Percentiles rank a stretch among this genome's conserved stretches.
Conservation (phyloP, 2,888 invertebrate species). For the Exocentrus adspersus region DNA sequence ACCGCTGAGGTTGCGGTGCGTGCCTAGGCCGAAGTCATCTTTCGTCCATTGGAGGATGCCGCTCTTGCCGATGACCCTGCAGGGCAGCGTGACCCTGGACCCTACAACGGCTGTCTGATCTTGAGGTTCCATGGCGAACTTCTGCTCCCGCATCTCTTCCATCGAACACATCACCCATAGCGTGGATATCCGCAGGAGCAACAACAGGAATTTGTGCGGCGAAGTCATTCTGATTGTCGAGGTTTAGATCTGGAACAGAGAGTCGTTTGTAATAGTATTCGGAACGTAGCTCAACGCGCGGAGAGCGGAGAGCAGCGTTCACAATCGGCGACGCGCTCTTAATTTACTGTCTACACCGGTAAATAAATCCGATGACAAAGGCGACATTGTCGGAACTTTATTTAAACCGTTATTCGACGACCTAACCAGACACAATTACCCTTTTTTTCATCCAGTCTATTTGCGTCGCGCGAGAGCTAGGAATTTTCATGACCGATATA, state of each 20-base stretch:
- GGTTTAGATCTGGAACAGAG: constrained; percentile 42
- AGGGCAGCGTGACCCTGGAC: constrained; percentile 87
- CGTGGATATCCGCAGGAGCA: constrained; percentile 56
- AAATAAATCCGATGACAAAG: constrained; percentile 16
- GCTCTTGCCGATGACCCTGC: constrained; percentile 86
- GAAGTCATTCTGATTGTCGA: constrained; percentile 57
- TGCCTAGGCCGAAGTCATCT: constrained; percentile 94
- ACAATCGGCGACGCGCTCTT: constrained; percentile 4
- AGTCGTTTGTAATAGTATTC: too few relatives aligned
- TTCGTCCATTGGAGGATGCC: constrained; percentile 97
- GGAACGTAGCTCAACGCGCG: too few relatives aligned
- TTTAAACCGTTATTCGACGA: constrained; percentile 29
- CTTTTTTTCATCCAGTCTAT: constrained; percentile 17
- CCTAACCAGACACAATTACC: background rate
- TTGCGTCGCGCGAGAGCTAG: constrained; percentile 1
- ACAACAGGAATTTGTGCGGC: constrained; percentile 58
- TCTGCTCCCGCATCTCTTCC: constrained; percentile 72
- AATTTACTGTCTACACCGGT: constrained; percentile 21
- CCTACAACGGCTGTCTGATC: constrained; percentile 92
- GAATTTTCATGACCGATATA: constrained; percentile 15
- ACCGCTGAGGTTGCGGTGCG: constrained; percentile 88
- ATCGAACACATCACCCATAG: constrained; percentile 37
- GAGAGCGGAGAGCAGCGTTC: too few relatives aligned
- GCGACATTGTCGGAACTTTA: constrained; percentile 24
- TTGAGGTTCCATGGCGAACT: constrained; percentile 92